phyloP scores from a whole-genome alignment of 2,888 invertebrate genomes.

The Caenorhabditis sulstoni region DNA sequence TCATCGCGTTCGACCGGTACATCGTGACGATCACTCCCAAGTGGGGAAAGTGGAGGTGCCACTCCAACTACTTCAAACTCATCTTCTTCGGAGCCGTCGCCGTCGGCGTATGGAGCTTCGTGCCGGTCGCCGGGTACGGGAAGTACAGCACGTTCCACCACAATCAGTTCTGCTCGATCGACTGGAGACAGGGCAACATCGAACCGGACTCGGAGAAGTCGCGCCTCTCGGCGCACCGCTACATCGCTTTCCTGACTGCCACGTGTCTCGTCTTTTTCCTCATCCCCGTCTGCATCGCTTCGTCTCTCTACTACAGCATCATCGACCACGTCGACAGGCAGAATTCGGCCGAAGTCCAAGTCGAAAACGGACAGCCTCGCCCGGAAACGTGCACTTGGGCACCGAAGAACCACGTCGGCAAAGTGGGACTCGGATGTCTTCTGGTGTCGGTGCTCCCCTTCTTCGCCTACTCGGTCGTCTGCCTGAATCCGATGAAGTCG shows the following conservation, averaged over 20 bases:
- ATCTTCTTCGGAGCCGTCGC: constrained; percentile 55
- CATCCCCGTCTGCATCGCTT: constrained; percentile 72
- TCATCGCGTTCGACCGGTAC: constrained; percentile 73
- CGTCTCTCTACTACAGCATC: constrained; percentile 70
- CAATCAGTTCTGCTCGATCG: constrained; percentile 69
- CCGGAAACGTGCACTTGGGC: constrained; percentile 65
- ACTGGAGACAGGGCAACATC: constrained; percentile 71
- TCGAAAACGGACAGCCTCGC: constrained; percentile 53
- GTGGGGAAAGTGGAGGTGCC: constrained; percentile 71
- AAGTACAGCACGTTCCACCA: constrained; percentile 67
- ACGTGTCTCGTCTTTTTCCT: constrained; percentile 74
- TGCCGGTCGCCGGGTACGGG: constrained; percentile 70
- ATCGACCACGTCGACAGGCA: constrained; percentile 69
- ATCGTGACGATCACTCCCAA: constrained; percentile 70
- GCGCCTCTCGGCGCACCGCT: constrained; percentile 59
- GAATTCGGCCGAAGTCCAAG: constrained; percentile 60
- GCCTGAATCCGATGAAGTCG: constrained; percentile 70
- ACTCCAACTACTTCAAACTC: constrained; percentile 66
- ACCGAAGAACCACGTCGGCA: constrained; percentile 66
- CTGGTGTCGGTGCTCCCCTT: constrained; percentile 70
- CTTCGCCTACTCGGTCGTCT: constrained; percentile 70
- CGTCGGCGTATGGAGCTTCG: constrained; percentile 61
- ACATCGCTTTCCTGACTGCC: constrained; percentile 71
- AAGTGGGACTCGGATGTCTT: constrained; percentile 71
- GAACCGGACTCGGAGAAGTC: constrained; percentile 50